Evolutionary conservation across 1,140 invertebrate species (phyloP).

Genomic region (Marisa cornuarietis): DNA sequence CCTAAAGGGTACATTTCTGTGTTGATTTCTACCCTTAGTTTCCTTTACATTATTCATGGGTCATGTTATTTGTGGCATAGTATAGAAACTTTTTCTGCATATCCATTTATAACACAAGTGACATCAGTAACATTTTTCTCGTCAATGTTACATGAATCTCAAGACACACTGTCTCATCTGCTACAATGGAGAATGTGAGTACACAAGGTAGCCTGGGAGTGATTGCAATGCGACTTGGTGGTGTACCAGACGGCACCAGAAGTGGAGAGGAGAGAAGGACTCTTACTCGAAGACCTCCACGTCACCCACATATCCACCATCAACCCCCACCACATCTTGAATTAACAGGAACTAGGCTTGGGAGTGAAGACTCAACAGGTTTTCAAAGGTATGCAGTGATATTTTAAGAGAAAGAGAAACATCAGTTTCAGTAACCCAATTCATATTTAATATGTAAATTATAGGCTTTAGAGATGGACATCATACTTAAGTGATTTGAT

Average conservation of each 20-base stretch:
- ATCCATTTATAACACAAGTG: no score
- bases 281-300: constrained; percentile 7
- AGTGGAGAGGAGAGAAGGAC: neutral
- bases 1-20: neutral
- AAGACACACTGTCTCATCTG: neutral
- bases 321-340: constrained; percentile 23
- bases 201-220: neutral
- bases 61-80: no score
- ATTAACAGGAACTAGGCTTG: constrained; percentile 20
- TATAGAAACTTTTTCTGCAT: no score
- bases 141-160: neutral
- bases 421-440: no score
- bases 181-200: neutral
- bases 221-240: constrained; percentile 5
- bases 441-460: no score
- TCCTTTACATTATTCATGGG: neutral
- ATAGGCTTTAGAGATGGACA: no score
- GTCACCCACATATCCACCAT: constrained; percentile 6
- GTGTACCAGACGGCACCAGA: neutral
- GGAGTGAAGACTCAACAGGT: neutral
- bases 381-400: neutral
- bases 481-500: no score
- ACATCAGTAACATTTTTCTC: no score
- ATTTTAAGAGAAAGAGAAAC: neutral
- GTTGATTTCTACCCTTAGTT: neutral